Evolutionary conservation across 2,113 vertebrate genomes (phyloP), one percentile per base, ranked within the genome.

Genomic region (Synodontis membranacea): DNA sequence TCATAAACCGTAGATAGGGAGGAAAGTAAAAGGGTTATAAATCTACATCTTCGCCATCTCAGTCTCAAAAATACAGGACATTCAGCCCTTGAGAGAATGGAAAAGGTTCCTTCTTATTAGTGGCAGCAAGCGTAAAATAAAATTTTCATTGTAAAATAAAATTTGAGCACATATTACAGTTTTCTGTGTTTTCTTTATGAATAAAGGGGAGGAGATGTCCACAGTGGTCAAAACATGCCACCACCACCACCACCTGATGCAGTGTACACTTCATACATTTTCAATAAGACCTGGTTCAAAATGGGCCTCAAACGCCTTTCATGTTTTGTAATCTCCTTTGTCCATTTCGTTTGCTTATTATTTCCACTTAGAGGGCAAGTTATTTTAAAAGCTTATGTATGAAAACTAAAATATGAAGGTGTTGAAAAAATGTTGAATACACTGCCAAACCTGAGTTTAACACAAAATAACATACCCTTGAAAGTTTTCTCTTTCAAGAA

Each of bases 1-100:
- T 84, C 70, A 60, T 87, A 80, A 89, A 85, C 74, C 76, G 56
- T 48, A 79, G 37, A 76, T 64, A n/a, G 2, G 39, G 83, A 58
- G 37, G 31, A 86, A 80, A 50, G 72, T 85, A 88, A 86, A 84
- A 44, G 62, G 56, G 88, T 82, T 80, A 80, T 81, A 42, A 88
- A 84, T 72, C 75, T 76, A 82, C 31, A 86, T 84, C n/a, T 86
- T 78, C 42, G 5, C 1, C 44, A 42, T 64, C 54, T 48, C 72
- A 1, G 58, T 31, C 12, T 79, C 42, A 37, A 21, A 56, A 54
- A 56, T 42, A 46, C 48, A 80, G 37, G 12, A 31, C 50, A 17
- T 54, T 80, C 76, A 56, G 62, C 8, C 76, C 46, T 56, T 86
- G 17, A 44, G 25, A 56, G 44, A 19, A 66, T 46, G 54, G 11